phyloP scores from a whole-genome alignment of 2,797 vertebrate species.

The Hipposideros larvatus region DNA sequence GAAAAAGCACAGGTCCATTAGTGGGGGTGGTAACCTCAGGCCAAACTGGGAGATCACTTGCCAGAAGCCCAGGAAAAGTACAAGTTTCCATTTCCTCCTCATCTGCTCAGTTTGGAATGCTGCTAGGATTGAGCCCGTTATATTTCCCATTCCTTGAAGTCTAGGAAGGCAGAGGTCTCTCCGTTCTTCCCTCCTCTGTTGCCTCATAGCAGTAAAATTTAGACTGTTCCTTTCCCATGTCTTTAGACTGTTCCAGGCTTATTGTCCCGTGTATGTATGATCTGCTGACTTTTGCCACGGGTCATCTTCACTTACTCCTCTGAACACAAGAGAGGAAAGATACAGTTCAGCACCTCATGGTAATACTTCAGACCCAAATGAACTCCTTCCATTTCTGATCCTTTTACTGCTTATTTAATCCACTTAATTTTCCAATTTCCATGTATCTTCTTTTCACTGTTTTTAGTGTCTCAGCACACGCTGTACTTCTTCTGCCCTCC shows the following conservation, averaged over 20 bases:
- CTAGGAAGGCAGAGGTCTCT: neutral
- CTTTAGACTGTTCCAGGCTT: constrained; percentile 22
- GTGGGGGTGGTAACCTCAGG: neutral
- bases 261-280: neutral
- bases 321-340: neutral
- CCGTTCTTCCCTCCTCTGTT: neutral
- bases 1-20: neutral
- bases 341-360: neutral
- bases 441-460: neutral
- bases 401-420: neutral
- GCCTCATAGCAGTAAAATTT: neutral
- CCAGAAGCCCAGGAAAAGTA: neutral
- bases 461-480: neutral
- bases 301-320: neutral
- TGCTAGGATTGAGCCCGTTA: neutral
- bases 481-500: neutral
- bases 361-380: neutral
- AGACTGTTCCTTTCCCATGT: constrained; percentile 4
- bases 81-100: neutral
- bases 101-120: neutral
- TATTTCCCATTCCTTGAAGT: constrained; percentile 29
- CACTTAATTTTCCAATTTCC: neutral
- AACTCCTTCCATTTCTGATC: neutral
- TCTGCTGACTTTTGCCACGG: neutral
- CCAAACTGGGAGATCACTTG: neutral